A percentile compares a stretch with the other conserved stretches of the same genome.
These are phyloP conservation scores for Acinonyx jubatus DNA, from an alignment of 2,113 vertebrate species.

Conservation along the genomic window DNA sequence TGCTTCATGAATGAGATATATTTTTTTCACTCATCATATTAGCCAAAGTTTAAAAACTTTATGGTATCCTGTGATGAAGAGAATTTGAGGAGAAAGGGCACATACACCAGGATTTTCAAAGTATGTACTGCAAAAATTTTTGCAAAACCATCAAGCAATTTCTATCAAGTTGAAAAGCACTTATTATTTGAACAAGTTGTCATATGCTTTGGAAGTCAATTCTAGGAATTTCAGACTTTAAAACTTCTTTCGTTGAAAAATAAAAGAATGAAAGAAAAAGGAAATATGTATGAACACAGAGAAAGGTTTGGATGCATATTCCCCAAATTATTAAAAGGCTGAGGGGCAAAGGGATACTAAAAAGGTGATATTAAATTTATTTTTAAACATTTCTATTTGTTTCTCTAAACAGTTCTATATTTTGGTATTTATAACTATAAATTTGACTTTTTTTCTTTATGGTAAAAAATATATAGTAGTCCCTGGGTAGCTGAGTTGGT, in stretches of 20 bases:
- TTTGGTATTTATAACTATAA: not conserved
- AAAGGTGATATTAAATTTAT: not conserved
- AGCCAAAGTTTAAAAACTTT: not conserved
- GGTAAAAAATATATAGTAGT: not conserved
- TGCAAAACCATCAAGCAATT: not conserved
- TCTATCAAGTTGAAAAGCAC: not conserved
- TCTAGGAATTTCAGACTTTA: slow-evolving; percentile 5
- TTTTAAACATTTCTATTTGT: not conserved
- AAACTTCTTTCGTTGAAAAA: not conserved
- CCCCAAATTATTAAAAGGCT: not conserved
- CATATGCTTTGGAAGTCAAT: not conserved
- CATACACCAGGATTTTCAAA: not conserved
- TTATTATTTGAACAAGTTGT: not conserved
- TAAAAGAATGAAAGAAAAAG: not conserved
- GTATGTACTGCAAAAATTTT: not conserved
- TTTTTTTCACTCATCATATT: not conserved
- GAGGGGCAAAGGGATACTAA: not conserved
- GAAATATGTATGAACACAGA: not conserved
- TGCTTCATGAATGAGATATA: not conserved
- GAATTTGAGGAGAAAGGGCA: not conserved
- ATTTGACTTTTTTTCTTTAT: not conserved
- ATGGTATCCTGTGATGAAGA: not conserved
- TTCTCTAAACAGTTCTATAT: not conserved
- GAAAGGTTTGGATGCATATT: not conserved
- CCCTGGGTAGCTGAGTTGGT: too few relatives aligned